Evolutionary conservation across 2,113 vertebrate species (phyloP).

Genomic region (Poeciliopsis occidentalis): DNA sequence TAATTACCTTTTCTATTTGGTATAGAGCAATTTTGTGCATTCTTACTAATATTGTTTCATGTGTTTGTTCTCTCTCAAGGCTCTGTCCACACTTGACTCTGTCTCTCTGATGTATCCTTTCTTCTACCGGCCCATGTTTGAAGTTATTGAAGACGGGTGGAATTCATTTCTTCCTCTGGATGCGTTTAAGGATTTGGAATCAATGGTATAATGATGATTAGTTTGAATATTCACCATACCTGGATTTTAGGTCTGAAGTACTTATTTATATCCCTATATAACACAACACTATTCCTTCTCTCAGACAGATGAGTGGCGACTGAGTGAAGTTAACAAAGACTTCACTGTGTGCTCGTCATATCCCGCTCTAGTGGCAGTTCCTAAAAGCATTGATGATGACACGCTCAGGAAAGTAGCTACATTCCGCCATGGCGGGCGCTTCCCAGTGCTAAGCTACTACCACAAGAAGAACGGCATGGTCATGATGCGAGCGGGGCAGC

Average conservation of each 20-base stretch:
- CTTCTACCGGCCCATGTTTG: slow-evolving; percentile 98
- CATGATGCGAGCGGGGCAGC: slow-evolving; percentile 94
- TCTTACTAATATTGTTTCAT: neutral
- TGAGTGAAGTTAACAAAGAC: slow-evolving; percentile 93
- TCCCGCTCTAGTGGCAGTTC: slow-evolving; percentile 86
- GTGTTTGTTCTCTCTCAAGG: slow-evolving; percentile 72
- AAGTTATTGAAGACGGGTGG: slow-evolving; percentile 95
- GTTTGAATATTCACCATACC: neutral
- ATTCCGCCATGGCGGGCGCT: slow-evolving; percentile 90
- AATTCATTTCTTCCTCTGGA: slow-evolving; percentile 88
- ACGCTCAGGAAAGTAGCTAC: slow-evolving; percentile 85
- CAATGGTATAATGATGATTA: slow-evolving; percentile 76
- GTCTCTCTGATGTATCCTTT: slow-evolving; percentile 96
- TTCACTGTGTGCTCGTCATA: slow-evolving; percentile 91
- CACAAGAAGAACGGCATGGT: slow-evolving; percentile 97
- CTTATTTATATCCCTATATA: neutral
- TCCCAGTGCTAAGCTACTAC: slow-evolving; percentile 96
- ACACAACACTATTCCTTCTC: slow-evolving; percentile 38
- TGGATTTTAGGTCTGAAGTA: neutral
- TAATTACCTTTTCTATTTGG: neutral
- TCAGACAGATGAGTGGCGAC: slow-evolving; percentile 93
- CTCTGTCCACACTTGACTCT: slow-evolving; percentile 91
- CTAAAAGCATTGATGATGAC: slow-evolving; percentile 89
- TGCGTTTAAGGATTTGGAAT: slow-evolving; percentile 87
- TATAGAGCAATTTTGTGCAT: neutral